Evolutionary conservation across 2,113 vertebrate genomes (phyloP).

Genomic region (Antennarius striatus): DNA sequence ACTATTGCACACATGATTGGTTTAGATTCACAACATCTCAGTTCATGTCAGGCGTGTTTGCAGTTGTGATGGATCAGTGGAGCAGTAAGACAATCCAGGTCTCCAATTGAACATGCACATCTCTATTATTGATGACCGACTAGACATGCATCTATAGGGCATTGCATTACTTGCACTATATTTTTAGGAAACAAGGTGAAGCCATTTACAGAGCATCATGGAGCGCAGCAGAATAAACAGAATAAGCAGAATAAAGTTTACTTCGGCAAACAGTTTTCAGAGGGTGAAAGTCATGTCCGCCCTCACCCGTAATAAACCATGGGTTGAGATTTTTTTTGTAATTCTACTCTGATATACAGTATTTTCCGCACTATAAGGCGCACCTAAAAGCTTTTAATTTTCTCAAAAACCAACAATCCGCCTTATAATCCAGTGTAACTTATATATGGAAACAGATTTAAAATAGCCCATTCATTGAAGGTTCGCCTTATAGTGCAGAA

Average conservation of each 20-base stretch:
- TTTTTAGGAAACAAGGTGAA: constrained; percentile 26
- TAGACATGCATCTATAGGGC: constrained; percentile 53
- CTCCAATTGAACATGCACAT: constrained; percentile 58
- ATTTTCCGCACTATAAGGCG: no score
- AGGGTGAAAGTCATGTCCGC: no score
- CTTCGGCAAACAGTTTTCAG: not conserved
- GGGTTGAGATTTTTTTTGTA: no score
- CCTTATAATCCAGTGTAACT: no score
- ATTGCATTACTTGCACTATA: constrained; percentile 47
- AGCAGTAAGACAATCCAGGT: constrained; percentile 61
- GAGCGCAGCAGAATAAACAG: no score
- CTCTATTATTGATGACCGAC: constrained; percentile 69
- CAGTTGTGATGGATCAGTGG: constrained; percentile 42
- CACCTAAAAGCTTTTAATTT: no score
- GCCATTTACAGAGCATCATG: constrained; percentile 14
- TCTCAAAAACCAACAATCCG: no score
- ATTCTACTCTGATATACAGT: no score
- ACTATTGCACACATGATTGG: not conserved
- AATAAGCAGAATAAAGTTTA: not conserved
- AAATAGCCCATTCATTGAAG: no score
- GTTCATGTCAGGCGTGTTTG: constrained; percentile 51
- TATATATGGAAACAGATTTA: no score
- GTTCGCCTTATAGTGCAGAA: no score
- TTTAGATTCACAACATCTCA: constrained; percentile 31
- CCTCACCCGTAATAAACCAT: no score